Percentiles rank a stretch among this genome's conserved stretches.
phyloP scores from a whole-genome alignment of 2,113 vertebrate species.

The Pseudopipra pipra region DNA sequence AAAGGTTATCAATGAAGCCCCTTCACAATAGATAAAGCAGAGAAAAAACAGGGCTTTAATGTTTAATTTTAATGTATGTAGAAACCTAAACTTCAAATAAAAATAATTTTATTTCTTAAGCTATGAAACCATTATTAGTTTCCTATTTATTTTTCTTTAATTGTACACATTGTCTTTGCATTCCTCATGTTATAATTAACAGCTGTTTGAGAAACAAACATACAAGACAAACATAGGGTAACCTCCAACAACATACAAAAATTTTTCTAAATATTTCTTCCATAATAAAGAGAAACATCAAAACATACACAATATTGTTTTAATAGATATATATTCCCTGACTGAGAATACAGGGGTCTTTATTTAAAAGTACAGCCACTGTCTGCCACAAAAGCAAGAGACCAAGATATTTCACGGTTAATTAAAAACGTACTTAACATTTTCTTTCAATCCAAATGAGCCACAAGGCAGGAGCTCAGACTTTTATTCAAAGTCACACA shows the following conservation, averaged over 20 bases:
- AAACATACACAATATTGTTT: neutral
- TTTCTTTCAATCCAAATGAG: constrained; percentile 59
- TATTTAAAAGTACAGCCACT: neutral
- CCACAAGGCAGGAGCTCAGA: constrained; percentile 49
- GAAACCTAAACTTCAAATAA: neutral
- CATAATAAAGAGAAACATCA: neutral
- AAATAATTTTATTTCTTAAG: neutral
- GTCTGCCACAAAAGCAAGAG: constrained; percentile 12
- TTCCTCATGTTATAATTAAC: neutral
- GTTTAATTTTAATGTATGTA: neutral
- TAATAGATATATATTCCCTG: neutral
- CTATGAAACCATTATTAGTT: neutral
- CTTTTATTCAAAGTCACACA: constrained; percentile 62
- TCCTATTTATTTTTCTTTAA: neutral
- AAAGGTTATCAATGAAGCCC: constrained; percentile 1
- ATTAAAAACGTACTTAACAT: constrained; percentile 41
- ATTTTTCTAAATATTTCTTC: neutral
- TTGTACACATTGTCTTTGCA: neutral
- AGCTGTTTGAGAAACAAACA: neutral
- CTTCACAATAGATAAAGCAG: neutral
- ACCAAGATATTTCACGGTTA: constrained; percentile 46
- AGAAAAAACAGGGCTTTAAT: neutral
- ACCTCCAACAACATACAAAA: neutral
- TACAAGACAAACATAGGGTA: neutral
- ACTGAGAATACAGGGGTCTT: neutral